Evolutionary conservation across 2,888 invertebrate species (phyloP), one percentile per base, ranked within the genome.

Genomic region (Shargacucullia verbasci): DNA sequence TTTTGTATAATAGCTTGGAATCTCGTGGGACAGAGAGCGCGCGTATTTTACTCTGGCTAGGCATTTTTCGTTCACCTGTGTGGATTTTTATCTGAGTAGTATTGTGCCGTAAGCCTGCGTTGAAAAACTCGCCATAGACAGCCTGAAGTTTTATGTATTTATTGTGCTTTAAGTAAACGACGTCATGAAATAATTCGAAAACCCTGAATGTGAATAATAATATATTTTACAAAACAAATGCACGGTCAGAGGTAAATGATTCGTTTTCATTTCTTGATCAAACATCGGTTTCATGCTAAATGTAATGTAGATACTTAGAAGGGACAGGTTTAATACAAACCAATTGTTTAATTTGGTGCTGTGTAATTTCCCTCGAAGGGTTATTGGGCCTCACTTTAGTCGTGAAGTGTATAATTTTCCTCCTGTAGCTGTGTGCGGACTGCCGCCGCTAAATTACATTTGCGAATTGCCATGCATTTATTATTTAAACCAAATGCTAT

Each of bases 401-500:
- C 49, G 34, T 59, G 39, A 49, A 60, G 56, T 49, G 56, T 69
- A 65, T 60, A 70, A 55, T 70, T 70, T 53, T 47, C 27, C 14
- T 33, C 44, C 2, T 20, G 41, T n/a, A n/a, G n/a, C n/a, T n/a
- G 47, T 33, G 49, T 47, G 38, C 41, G 31, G 40, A 53, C 20
- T 41, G 31, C 29, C 31, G 52, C 29, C 31, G 52, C 43, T 57
- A 57, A 59, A 71, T 59, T 65, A 71, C 37, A 43, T 59, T 65
- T 49, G 48, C n/a, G 59, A 29, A 59, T 71, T 25, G 25, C 54
- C 43, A 41, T 52, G 45, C 48, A 52, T 66, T 47, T 54, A 52
- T 60, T 54, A 71, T 66, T 71, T 41, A 55, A 59, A 52, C 40
- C 27, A 20, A 35, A 59, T 55, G 14, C 27, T 48, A 27, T 57